These are phyloP conservation scores for Semotilus atromaculatus DNA, from an alignment of 2,797 vertebrate species.

Conservation along the genomic window DNA sequence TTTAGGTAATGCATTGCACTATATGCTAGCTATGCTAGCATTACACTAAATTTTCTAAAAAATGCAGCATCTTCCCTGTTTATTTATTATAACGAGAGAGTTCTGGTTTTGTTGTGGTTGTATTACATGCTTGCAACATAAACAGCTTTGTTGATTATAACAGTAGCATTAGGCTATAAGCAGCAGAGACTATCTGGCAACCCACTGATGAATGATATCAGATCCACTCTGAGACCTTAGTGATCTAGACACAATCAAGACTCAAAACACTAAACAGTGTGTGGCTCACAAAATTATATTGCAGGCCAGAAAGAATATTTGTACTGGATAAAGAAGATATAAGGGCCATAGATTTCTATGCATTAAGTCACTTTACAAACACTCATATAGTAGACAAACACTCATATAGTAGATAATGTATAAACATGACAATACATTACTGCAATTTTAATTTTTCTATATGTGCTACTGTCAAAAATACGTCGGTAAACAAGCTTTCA, in stretches of 20 bases:
- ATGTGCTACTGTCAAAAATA: neutral
- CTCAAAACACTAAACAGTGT: conserved; percentile 12
- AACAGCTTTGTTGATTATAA: neutral
- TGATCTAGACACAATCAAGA: conserved; percentile 17
- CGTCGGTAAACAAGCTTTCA: neutral
- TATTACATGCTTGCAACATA: neutral
- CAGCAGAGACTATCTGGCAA: conserved; percentile 25
- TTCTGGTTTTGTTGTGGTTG: neutral
- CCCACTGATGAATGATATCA: conserved; percentile 27
- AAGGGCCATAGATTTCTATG: neutral
- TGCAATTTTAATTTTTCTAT: neutral
- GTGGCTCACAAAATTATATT: conserved; percentile 19
- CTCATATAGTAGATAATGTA: neutral
- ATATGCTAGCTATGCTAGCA: neutral
- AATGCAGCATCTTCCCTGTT: neutral
- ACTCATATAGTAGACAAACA: neutral
- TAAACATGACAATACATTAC: conserved; percentile 2
- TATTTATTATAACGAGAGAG: neutral
- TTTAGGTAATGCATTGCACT: neutral
- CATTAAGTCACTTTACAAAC: neutral
- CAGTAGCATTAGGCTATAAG: neutral
- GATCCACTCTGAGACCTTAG: conserved; percentile 5
- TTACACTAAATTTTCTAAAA: neutral
- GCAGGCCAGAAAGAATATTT: conserved; percentile 6
- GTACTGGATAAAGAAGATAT: conserved; percentile 2